Evolutionary conservation across 2,113 vertebrate genomes (phyloP), one percentile per base, ranked within the genome.

Genomic region (Phoenicopterus ruber): DNA sequence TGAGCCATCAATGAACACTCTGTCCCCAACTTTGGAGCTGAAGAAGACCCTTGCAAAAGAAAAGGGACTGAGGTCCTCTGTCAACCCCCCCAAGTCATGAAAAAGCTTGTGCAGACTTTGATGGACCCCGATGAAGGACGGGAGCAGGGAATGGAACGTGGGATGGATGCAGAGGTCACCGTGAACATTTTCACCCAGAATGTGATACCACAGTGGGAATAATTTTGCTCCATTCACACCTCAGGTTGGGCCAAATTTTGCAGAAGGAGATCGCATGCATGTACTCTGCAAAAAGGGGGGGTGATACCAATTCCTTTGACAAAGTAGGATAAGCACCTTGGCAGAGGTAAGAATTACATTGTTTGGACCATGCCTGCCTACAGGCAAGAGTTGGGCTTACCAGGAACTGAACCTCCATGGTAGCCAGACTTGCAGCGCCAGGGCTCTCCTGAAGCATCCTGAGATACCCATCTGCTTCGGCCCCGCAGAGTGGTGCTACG

Each of bases 201-300:
- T 0, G 19, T 7, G 66, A 70, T 20, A 31, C 15, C 0, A 0
- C 24, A 18, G 62, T 0, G 2, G 61, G 36, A 79, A 38, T 19
- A 36, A 72, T 65, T 83, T 38, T 80, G 54, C 26, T 81, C 49
- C 26, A n/a, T 52, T 50, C 55, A 15, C 0, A 0, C 22, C 46
- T 62, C 21, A 9, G 34, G 10, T 4, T 70, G 59, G 38, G 25
- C 26, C 22, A 71, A 50, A 72, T 44, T 47, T 85, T 2, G 3
- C 20, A 49, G 22, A 66, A 78, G 15, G 26, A 66, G 34, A 44
- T 17, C 0, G 3, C 61, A 3, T 29, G n/a, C n/a, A 36, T 4
- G 26, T 7, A 10, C 13, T 57, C 73, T 76, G 42, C 15, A 54
- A 31, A 79, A 66, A 26, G 1, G 13, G 3, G 54, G 3, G 3